phyloP scores from a whole-genome alignment of 2,797 vertebrate genomes.

The Garrulus glandarius region DNA sequence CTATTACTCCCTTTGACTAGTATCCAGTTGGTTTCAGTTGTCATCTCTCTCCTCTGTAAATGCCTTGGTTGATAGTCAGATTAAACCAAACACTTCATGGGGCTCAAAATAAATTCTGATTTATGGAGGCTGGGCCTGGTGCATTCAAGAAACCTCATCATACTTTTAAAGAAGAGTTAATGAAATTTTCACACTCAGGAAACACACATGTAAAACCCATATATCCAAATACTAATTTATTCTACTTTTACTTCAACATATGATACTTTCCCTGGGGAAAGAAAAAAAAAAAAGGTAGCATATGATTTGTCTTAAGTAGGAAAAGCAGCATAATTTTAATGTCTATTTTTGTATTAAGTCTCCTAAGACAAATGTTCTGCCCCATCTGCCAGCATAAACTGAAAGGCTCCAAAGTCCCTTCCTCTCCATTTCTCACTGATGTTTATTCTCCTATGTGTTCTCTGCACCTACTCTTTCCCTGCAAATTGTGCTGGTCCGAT shows the following conservation, averaged over 20 bases:
- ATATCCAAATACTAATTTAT: not conserved
- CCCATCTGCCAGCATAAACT: constrained; percentile 1
- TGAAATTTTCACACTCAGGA: not conserved
- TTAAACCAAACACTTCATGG: not conserved
- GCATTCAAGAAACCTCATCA: not conserved
- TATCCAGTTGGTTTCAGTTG: not conserved
- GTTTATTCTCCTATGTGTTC: not conserved
- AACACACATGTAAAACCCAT: not conserved
- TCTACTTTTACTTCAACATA: not conserved
- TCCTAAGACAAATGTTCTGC: constrained; percentile 12
- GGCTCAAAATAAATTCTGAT: not conserved
- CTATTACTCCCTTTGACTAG: not conserved
- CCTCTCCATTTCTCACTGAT: not conserved
- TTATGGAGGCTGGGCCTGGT: not conserved
- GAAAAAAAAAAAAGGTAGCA: not conserved
- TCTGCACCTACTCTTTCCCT: not conserved
- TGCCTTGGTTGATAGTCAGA: not conserved
- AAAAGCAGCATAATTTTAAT: constrained; percentile 24
- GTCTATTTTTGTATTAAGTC: constrained; percentile 17
- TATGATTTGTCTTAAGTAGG: constrained; percentile 2
- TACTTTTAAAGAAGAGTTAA: not conserved
- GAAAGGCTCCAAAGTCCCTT: not conserved
- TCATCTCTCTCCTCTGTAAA: not conserved
- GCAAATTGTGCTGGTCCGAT: not conserved
- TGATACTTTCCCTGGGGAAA: not conserved